Evolutionary conservation across 1,140 invertebrate genomes (phyloP), one percentile per base, ranked within the genome.

Genomic region (Zaprionus inermis): DNA sequence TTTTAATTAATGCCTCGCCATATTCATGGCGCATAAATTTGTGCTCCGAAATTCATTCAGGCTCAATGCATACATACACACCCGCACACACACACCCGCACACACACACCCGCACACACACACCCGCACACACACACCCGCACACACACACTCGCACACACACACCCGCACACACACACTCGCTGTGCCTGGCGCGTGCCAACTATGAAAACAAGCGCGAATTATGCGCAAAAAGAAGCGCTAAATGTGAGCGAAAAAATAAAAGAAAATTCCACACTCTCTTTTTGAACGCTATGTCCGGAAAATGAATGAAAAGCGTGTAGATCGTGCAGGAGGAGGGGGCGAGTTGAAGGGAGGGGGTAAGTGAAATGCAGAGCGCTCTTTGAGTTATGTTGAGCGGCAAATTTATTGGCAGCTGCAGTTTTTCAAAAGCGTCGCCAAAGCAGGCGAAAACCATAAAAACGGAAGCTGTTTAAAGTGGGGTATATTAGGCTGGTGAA

Each of bases 1-100:
- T 79, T 86, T 86, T 86, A 86, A 86, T 86, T 86, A 86, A 86
- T 86, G 79, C 72, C 72, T 46, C 34, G 57, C 60, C 76, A 74
- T 55, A 79, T 88, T 82, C 66, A 82, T 75, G 76, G 69, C 49
- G 69, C 76, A 88, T 75, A 88, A 83, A 82, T 88, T 79, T 41
- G 41, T 41, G 76, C 78, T 76, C 18, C 24, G 24, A 59, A 66
- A 70, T 64, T 70, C 65, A 69, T 36, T 38, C 57, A 56, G 7
- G 16, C n/a, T 28, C 14, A 11, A 61, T 16, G 44, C 12, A 41
- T 28, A 20, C 36, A 49, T 28, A 61, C 28, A 16, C 59, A 20
- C 46, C 22, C 20, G 6, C 32, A 11, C 49, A 41, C 11, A 30
- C 22, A 44, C 56, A 38, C 12, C 7, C 11, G 24, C 32, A 38